These are phyloP conservation scores for Telmatherina bonti DNA, from an alignment of 2,797 vertebrate species.

Conservation along the genomic window DNA sequence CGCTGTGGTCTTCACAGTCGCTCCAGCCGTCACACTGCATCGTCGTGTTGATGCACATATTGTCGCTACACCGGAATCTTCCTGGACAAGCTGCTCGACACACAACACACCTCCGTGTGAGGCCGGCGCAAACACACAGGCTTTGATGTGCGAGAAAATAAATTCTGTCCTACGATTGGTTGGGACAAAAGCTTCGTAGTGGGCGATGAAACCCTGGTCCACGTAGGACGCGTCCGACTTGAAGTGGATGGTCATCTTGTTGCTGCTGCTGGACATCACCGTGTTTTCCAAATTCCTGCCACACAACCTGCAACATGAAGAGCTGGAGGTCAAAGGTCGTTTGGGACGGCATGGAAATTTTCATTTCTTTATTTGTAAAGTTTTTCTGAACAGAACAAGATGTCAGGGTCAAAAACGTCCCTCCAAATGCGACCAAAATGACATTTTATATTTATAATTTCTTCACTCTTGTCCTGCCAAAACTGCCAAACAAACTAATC, in stretches of 20 bases:
- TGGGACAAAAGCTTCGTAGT: slow-evolving; percentile 88
- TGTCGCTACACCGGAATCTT: slow-evolving; percentile 86
- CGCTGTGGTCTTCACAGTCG: slow-evolving; percentile 90
- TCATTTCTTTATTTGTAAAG: no score
- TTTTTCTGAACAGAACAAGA: no score
- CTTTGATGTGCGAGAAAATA: accelerated
- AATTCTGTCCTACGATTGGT: slow-evolving; percentile 84
- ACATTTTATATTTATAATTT: no score
- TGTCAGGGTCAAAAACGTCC: no score
- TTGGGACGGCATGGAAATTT: no score
- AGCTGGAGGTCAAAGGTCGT: no score
- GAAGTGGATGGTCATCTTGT: slow-evolving; percentile 82
- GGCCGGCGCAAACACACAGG: no score
- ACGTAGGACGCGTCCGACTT: slow-evolving; percentile 88
- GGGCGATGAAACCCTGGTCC: slow-evolving; percentile 86
- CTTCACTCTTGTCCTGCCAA: no score
- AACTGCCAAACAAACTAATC: no score
- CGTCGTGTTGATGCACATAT: slow-evolving; percentile 82
- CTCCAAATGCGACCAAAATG: no score
- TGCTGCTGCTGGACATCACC: slow-evolving; percentile 80
- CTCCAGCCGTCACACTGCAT: slow-evolving; percentile 90
- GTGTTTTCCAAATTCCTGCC: slow-evolving; percentile 72
- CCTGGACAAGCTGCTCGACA: slow-evolving; percentile 86
- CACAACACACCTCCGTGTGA: accelerated
- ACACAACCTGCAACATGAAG: slow-evolving; percentile 83